A percentile compares a stretch with the other conserved stretches of the same genome.
These are phyloP conservation scores for Sternarchorhynchus goeldii DNA, from an alignment of 2,797 vertebrate genomes.

Conservation along the genomic window DNA sequence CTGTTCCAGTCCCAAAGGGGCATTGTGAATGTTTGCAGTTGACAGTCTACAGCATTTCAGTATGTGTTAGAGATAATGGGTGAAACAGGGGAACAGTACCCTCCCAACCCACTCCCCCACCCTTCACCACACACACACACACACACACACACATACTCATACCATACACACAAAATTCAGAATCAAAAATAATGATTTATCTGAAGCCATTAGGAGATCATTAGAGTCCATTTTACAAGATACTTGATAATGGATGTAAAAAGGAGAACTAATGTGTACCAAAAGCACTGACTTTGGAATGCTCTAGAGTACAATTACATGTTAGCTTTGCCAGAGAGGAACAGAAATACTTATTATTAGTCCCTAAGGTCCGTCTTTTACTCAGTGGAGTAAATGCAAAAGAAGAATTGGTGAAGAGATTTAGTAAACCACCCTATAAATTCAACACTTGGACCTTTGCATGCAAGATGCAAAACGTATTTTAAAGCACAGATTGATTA, in stretches of 20 bases:
- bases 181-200: slow-evolving; percentile 9
- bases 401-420: neutral
- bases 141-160: too few species aligned
- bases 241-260: slow-evolving; percentile 17
- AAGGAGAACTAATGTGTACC: neutral
- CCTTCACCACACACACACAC: too few species aligned
- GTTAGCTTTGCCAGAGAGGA: neutral
- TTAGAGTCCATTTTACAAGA: slow-evolving; percentile 5
- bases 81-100: neutral
- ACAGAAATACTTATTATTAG: neutral
- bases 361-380: neutral
- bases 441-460: neutral
- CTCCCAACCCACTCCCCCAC: too few species aligned
- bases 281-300: neutral
- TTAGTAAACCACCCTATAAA: neutral
- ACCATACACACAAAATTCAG: neutral
- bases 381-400: neutral
- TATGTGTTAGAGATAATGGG: slow-evolving; percentile 12
- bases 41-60: neutral
- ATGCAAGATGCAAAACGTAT: too few species aligned
- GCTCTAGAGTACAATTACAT: neutral
- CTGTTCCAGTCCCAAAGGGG: slow-evolving; percentile 11
- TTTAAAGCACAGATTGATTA: too few species aligned
- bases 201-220: neutral
- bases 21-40: neutral